Evolutionary conservation across 92 coral and sea anemone genomes (phyloP).

Genomic region (Blastomussa wellsi): DNA sequence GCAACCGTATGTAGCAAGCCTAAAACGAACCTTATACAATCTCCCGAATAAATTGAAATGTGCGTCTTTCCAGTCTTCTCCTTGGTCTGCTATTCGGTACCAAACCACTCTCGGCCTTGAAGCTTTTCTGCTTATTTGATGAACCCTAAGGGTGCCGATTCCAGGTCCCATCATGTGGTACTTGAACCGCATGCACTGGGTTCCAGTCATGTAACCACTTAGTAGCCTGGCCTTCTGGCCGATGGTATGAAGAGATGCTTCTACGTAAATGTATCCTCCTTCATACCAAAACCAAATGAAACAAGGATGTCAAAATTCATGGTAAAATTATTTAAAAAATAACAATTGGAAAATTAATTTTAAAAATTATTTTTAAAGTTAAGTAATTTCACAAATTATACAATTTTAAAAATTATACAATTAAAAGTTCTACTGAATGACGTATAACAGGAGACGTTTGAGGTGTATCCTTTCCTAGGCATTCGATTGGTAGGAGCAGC

Average conservation of each 20-base stretch:
- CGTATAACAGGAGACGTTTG: too few species aligned
- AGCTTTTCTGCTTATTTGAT: conserved; percentile 32
- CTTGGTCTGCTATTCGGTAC: conserved; percentile 72
- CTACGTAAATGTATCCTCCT: conserved; percentile 85
- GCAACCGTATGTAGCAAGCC: neutral
- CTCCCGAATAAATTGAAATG: conserved; percentile 54
- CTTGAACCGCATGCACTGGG: conserved; percentile 78
- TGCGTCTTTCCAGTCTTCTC: conserved; percentile 68
- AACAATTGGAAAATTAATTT: too few species aligned
- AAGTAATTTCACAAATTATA: too few species aligned
- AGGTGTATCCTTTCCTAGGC: too few species aligned
- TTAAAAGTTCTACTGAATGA: too few species aligned
- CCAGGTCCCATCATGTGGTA: conserved; percentile 88
- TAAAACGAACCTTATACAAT: conserved; percentile 55
- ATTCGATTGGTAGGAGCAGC: too few species aligned
- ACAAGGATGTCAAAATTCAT: too few species aligned
- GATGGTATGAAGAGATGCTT: conserved; percentile 67
- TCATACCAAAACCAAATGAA: too few species aligned
- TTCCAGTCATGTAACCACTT: conserved; percentile 74
- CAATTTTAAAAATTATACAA: too few species aligned
- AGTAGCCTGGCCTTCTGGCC: conserved; percentile 66
- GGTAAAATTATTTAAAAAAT: too few species aligned
- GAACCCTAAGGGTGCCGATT: conserved; percentile 65
- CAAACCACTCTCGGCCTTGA: conserved; percentile 55
- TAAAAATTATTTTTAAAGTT: too few species aligned